phyloP scores from a whole-genome alignment of 2,113 vertebrate species.

The Ellobius talpinus region DNA sequence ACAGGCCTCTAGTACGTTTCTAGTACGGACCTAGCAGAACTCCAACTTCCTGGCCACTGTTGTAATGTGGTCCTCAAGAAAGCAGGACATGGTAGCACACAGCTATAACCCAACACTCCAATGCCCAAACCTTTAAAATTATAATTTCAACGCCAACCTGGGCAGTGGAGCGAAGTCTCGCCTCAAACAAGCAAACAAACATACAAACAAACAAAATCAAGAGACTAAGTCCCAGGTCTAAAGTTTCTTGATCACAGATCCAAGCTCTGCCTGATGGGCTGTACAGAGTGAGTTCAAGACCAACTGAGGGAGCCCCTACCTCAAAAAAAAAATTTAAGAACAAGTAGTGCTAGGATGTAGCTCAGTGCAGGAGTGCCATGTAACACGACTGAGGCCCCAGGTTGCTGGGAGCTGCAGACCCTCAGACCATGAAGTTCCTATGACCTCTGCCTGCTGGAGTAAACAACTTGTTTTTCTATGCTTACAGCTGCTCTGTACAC shows the following conservation, averaged over 20 bases:
- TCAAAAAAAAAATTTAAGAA: background rate
- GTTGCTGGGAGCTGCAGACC: too few species aligned
- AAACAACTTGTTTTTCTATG: too few species aligned
- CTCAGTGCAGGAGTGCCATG: background rate
- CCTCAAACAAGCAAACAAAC: background rate
- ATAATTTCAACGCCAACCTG: background rate
- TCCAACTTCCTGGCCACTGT: background rate
- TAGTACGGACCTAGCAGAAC: background rate
- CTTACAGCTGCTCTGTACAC: too few species aligned
- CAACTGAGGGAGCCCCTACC: background rate
- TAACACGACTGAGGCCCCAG: background rate
- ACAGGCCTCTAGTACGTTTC: background rate
- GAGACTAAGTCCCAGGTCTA: background rate
- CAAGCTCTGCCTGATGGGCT: background rate
- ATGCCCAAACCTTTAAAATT: background rate
- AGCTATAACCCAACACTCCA: background rate
- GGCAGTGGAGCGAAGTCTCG: background rate
- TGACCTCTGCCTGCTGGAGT: too few species aligned
- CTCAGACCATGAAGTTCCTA: too few species aligned
- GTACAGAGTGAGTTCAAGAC: background rate
- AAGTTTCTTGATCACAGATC: background rate
- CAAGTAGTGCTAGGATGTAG: background rate
- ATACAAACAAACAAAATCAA: background rate
- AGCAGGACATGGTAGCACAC: background rate
- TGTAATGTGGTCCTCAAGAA: background rate